phyloP scores from a whole-genome alignment of 2,888 invertebrate genomes.

The Eucriotettix oculatus region DNA sequence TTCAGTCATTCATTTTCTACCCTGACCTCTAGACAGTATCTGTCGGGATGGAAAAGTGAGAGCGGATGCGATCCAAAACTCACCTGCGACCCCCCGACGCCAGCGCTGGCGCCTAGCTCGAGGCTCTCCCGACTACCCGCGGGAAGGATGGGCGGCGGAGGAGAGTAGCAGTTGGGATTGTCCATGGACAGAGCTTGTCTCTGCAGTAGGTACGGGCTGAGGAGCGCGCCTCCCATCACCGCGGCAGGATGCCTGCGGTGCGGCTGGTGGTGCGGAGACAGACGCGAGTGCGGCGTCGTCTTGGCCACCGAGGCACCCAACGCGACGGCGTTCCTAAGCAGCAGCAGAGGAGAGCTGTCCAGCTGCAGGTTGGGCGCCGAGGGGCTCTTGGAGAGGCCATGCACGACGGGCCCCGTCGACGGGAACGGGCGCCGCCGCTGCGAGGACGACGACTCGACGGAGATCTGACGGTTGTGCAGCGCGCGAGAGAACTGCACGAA shows the following conservation, averaged over 20 bases:
- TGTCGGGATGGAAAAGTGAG: neutral
- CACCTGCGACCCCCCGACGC: slow-evolving; percentile 12
- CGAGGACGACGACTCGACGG: slow-evolving; percentile 8
- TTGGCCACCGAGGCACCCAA: neutral
- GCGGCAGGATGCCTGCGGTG: slow-evolving; percentile 1
- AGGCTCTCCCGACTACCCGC: slow-evolving; percentile 32
- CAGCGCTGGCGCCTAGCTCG: slow-evolving; percentile 21
- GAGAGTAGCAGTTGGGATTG: slow-evolving; percentile 28
- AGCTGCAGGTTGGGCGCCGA: slow-evolving; percentile 36
- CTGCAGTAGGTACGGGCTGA: slow-evolving; percentile 45
- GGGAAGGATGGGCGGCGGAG: slow-evolving; percentile 15
- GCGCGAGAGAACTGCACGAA: slow-evolving; percentile 29
- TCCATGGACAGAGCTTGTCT: slow-evolving; percentile 73
- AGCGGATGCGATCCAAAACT: neutral
- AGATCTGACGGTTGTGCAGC: slow-evolving; percentile 17
- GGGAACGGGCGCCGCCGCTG: neutral
- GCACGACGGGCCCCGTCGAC: too few species aligned
- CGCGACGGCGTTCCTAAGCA: neutral
- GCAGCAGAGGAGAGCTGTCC: neutral
- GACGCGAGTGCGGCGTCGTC: neutral
- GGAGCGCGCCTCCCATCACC: slow-evolving; percentile 26
- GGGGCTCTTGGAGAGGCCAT: slow-evolving; percentile 29
- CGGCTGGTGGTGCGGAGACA: neutral
- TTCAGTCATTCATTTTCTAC: too few species aligned
- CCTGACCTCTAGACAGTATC: too few species aligned